Evolutionary conservation across 2,888 invertebrate genomes (phyloP).

Genomic region (Desoria tigrina): DNA sequence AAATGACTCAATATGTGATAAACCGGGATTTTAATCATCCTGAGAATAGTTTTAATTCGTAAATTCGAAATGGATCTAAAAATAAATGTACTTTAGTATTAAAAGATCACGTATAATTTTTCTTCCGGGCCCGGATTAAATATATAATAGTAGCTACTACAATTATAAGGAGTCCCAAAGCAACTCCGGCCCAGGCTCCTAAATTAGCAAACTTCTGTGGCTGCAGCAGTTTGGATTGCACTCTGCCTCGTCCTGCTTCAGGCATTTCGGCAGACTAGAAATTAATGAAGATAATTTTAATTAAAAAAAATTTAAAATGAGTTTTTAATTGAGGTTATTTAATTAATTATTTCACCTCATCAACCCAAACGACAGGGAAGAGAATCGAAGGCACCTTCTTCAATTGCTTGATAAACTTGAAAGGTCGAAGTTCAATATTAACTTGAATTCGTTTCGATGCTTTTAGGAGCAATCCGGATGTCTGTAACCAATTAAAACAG

Average conservation of each 20-base stretch:
- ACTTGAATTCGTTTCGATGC: constrained; percentile 45
- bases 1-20: no score
- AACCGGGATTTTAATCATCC: no score
- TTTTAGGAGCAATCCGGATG: constrained; percentile 31
- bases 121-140: constrained; percentile 39
- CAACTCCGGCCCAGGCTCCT: constrained; percentile 28
- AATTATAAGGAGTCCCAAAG: constrained; percentile 32
- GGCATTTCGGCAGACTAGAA: constrained; percentile 34
- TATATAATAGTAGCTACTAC: constrained; percentile 33
- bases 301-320: constrained; percentile 1
- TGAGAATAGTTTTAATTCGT: no score
- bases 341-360: constrained; percentile 26
- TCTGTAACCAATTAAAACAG: constrained; percentile 27
- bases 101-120: constrained; percentile 31
- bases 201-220: constrained; percentile 33
- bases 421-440: constrained; percentile 39
- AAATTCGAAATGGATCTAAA: no score
- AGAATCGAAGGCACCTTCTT: constrained; percentile 36
- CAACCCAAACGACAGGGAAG: constrained; percentile 42
- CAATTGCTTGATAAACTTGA: constrained; percentile 33
- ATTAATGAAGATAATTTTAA: background rate
- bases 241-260: constrained; percentile 28
- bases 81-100: no score
- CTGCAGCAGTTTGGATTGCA: constrained; percentile 26
- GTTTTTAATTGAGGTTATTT: background rate